Percentiles rank a stretch among this genome's conserved stretches.
Evolutionary conservation across 1,140 invertebrate species (phyloP).

Genomic region (Forficula auricularia): DNA sequence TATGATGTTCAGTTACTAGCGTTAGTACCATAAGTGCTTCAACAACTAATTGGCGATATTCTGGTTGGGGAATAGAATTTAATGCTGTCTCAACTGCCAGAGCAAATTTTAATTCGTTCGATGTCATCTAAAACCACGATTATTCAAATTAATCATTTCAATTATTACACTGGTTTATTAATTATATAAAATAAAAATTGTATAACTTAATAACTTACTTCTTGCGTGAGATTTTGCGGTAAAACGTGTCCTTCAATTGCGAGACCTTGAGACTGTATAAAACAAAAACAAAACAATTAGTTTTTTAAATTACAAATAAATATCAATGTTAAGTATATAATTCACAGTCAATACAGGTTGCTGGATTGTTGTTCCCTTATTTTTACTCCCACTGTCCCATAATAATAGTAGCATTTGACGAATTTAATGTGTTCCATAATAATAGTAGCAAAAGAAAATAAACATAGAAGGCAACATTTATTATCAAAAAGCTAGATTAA

Average conservation of each 20-base stretch:
- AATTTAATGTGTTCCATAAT: too few species aligned
- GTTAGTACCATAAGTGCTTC: constrained; percentile 94
- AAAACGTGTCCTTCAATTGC: constrained; percentile 78
- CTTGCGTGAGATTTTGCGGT: constrained; percentile 77
- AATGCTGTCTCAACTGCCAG: constrained; percentile 93
- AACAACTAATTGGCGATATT: constrained; percentile 93
- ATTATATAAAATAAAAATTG: background rate
- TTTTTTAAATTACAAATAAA: too few species aligned
- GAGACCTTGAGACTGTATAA: constrained; percentile 70
- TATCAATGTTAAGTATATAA: background rate
- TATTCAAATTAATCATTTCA: background rate
- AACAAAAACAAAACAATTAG: constrained; percentile 13
- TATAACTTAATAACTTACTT: constrained; percentile 29
- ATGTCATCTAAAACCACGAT: constrained; percentile 59
- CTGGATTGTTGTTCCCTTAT: too few species aligned
- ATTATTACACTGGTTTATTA: background rate
- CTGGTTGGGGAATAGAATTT: constrained; percentile 92
- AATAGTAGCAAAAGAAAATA: too few species aligned
- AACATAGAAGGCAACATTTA: too few species aligned
- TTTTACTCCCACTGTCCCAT: too few species aligned
- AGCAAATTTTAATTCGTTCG: constrained; percentile 96
- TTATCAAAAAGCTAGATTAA: too few species aligned
- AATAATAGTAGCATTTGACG: too few species aligned
- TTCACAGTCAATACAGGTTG: too few species aligned
- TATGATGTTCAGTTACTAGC: constrained; percentile 72